Evolutionary conservation across 1,140 invertebrate genomes (phyloP).

Genomic region (Hyphantria cunea): DNA sequence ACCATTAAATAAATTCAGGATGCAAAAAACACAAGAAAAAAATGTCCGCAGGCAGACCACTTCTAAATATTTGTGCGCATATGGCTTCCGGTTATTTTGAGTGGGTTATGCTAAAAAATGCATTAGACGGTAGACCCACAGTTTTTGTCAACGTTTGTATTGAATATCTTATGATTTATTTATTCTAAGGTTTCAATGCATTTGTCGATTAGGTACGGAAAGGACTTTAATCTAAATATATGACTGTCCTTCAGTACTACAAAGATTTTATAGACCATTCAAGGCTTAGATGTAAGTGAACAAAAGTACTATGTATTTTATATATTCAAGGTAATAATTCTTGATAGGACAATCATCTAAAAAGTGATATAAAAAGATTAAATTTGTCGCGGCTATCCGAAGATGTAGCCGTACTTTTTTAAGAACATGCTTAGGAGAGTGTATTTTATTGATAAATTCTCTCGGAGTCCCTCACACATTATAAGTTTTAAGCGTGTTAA

Average conservation of each 20-base stretch:
- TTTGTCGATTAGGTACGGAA: constrained; percentile 24
- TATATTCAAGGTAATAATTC: constrained; percentile 13
- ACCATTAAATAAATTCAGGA: constrained; percentile 77
- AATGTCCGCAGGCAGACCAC: constrained; percentile 63
- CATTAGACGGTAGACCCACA: constrained; percentile 40
- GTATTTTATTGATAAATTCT: neutral
- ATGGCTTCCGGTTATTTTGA: constrained; percentile 79
- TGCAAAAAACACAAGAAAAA: constrained; percentile 56
- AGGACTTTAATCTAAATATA: constrained; percentile 31
- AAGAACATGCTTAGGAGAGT: neutral
- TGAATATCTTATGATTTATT: constrained; percentile 60
- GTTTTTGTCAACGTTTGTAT: constrained; percentile 47
- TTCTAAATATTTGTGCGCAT: constrained; percentile 78
- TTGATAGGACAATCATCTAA: constrained; percentile 1
- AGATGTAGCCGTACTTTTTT: constrained; percentile 1
- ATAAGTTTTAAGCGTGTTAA: too few species aligned
- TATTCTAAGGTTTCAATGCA: constrained; percentile 22
- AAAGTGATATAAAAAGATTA: constrained; percentile 14
- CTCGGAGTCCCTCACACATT: too few species aligned
- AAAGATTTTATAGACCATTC: constrained; percentile 5
- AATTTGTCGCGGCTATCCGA: constrained; percentile 11
- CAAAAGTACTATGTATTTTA: neutral
- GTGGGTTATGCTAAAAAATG: constrained; percentile 76
- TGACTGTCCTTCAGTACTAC: constrained; percentile 20
- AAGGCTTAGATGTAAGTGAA: neutral